Evolutionary conservation across 2,797 vertebrate genomes (phyloP), one percentile per base, ranked within the genome.

Genomic region (Rhodeus uyekii): DNA sequence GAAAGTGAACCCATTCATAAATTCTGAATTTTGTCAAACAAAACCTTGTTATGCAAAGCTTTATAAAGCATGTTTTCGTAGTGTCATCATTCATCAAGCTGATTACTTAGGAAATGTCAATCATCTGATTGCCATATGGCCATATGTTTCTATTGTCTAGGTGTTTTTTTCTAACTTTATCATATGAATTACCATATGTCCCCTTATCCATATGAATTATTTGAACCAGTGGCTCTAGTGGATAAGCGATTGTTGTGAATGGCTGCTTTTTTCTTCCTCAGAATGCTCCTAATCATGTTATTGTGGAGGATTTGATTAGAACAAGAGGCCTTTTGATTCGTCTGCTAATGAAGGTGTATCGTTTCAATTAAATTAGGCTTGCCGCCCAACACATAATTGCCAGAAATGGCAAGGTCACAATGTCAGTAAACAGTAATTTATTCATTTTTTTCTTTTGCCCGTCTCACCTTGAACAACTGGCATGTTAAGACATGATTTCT

Each of bases 291-390:
- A 64, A 83, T 75, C 77, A 79, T 24, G 68, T 84, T 55, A 80
- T 36, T 34, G 53, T 27, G 22, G 84, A 64, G n/a, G 29, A 81
- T 80, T 78, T 89, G 84, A 92, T 90, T 87, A 86, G 61, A 50
- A 36, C 46, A 76, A 86, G 38, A 80, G 76, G 74, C 48, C 65
- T 48, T 58, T 88, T 78, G 65, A 82, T 79, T 87, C 38, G 34
- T 76, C 79, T 76, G 48, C 83, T 75, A 79, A 86, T 87, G 73
- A 87, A 83, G 69, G 74, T 81, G 81, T 83, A 75, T 85, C 88
- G 83, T 81, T 78, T 76, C 53, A 58, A 87, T 87, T 82, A 64
- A 83, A 86, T 78, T 75, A 83, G 39, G 39, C 68, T 78, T 48
- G 38, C 53, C 18, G 42, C 53, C 69, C 67, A 27, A 19, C 34